Evolutionary conservation across 2,113 vertebrate genomes (phyloP).

Genomic region (Mugil cephalus): DNA sequence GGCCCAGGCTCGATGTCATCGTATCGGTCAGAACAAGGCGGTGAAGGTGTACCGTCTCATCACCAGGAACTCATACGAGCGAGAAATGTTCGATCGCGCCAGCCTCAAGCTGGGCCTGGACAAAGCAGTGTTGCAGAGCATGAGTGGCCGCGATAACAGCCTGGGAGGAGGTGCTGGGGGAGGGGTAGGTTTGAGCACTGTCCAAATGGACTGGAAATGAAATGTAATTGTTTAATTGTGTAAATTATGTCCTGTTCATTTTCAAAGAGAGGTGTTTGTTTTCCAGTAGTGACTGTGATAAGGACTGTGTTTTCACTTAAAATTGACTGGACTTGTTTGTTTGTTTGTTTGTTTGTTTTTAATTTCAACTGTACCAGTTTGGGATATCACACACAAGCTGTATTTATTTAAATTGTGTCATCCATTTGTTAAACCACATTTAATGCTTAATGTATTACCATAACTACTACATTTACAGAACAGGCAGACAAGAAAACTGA

Average conservation of each 20-base stretch:
- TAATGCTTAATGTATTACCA: background rate
- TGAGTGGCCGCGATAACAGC: conserved; percentile 97
- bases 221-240: conserved; percentile 20
- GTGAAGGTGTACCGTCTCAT: conserved; percentile 98
- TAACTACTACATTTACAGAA: background rate
- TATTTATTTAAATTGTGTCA: no score
- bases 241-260: conserved; percentile 11
- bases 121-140: conserved; percentile 98
- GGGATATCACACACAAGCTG: background rate
- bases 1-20: conserved; percentile 98
- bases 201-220: conserved; percentile 22
- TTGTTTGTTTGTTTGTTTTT: background rate
- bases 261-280: conserved; percentile 20
- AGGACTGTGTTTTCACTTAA: conserved; percentile 11
- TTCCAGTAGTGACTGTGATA: background rate
- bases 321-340: background rate
- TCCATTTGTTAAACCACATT: no score
- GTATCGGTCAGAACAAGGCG: conserved; percentile 98
- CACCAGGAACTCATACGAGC: conserved; percentile 97
- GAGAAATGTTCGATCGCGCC: conserved; percentile 98
- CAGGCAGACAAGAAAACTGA: background rate
- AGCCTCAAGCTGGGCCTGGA: conserved; percentile 97
- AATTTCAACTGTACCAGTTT: background rate
- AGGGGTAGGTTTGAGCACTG: conserved; percentile 86
- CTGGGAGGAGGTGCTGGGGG: conserved; percentile 83